A percentile compares a stretch with the other conserved stretches of the same genome.
Conservation (phyloP, 2,797 vertebrate species). For the Avahi laniger region DNA sequence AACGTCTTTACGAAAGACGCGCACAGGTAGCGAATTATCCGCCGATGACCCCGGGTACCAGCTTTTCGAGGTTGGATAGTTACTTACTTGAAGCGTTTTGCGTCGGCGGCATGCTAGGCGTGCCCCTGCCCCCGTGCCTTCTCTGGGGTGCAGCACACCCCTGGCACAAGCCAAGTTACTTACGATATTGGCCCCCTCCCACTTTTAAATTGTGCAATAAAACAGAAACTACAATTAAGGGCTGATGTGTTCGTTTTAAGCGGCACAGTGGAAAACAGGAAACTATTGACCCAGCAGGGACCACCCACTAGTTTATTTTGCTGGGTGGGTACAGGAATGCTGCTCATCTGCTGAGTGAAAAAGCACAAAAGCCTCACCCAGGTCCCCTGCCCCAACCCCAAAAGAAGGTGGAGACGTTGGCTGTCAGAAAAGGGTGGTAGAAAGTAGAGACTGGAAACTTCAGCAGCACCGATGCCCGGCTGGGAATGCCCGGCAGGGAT, state of each 20-base stretch:
- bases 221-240: slow-evolving; percentile 24
- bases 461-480: fast-evolving
- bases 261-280: slow-evolving; percentile 53
- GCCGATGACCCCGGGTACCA: slow-evolving; percentile 62
- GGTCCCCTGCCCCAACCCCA: not conserved
- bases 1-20: slow-evolving; percentile 14
- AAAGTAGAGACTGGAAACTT: not conserved
- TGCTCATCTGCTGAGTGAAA: not conserved
- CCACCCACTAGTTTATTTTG: slow-evolving; percentile 54
- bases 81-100: slow-evolving; percentile 48
- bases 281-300: not conserved
- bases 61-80: slow-evolving; percentile 59
- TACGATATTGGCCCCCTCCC: not conserved
- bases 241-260: slow-evolving; percentile 43
- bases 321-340: slow-evolving; percentile 39
- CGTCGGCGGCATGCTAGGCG: not conserved
- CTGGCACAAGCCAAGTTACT: not conserved
- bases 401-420: not conserved
- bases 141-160: not conserved
- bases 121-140: not conserved
- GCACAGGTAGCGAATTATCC: slow-evolving; percentile 51
- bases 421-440: fast-evolving
- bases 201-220: not conserved
- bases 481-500: not conserved
- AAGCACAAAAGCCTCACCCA: not conserved